Evolutionary conservation across 1,140 invertebrate species (phyloP), one percentile per base, ranked within the genome.

Genomic region (Bombus picipes): DNA sequence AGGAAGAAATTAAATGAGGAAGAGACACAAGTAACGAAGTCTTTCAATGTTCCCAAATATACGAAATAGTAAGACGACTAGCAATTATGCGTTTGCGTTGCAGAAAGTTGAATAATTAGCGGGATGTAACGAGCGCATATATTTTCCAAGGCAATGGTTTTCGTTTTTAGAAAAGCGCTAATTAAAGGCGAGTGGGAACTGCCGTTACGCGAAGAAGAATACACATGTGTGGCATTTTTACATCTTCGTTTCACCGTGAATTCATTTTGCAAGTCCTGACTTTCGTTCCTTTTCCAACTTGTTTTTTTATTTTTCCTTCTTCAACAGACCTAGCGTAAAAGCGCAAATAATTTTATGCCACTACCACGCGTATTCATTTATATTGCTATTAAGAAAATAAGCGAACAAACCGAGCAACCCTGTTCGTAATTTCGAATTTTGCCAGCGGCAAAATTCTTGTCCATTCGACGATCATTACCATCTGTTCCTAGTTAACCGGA

Each of bases 71-170:
- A 53, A 53, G 47, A 53, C 18, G 18, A 22, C 47, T 22, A 22
- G 47, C 5, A 53, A 62, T 12, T 13, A 28, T 34, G 2, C 71
- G 32, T 32, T 13, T 37, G n/a, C 37, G 41, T 68, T 53, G 59
- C 41, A 13, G 41, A 37, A 76, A 65, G 32, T 66, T 76, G 65
- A 76, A 83, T 83, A 76, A 83, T 83, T 83, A 73, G 73, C 65
- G 81, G 32, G 25, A 53, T 76, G 47, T 76, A 83, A 83, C 73
- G 59, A 83, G 81, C 32, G 73, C 72, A 83, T 76, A 65, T 73
- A 83, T 83, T 76, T 83, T 83, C 72, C 81, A 68, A 83, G 81
- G 66, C 81, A 76, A 83, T 59, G 73, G 73, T 76, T 83, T 53
- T 15, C 73, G 73, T 53, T 83, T 39, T 59, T 43, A 76, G 59